Conservation (phyloP, 2,113 vertebrate species). For the Monopterus albus region DNA sequence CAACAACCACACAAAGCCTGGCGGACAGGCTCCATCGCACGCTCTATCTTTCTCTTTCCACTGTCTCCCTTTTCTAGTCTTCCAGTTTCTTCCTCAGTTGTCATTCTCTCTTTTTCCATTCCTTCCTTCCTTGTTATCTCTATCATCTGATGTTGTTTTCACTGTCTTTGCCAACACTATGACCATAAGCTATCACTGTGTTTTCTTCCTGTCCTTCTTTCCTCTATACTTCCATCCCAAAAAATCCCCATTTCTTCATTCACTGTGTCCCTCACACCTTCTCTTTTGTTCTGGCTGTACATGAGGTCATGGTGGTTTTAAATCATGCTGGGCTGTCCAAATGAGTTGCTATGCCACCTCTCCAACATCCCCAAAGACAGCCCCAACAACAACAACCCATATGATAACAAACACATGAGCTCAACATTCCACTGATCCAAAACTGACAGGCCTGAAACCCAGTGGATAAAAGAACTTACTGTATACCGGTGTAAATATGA, state of each 20-base stretch:
- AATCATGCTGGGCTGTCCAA: slow-evolving; percentile 6
- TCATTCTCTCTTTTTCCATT: slow-evolving; percentile 1
- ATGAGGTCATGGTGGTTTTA: slow-evolving; percentile 23
- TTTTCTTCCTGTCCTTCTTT: background rate
- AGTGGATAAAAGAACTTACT: background rate
- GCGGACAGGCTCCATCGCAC: slow-evolving; percentile 74
- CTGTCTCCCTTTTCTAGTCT: slow-evolving; percentile 37
- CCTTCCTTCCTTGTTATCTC: slow-evolving; percentile 28
- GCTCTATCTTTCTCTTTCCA: slow-evolving; percentile 51
- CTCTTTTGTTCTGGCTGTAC: slow-evolving; percentile 1
- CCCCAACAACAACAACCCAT: background rate
- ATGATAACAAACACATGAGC: background rate
- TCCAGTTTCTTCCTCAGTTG: background rate
- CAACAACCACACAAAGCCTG: slow-evolving; percentile 76
- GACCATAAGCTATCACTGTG: background rate
- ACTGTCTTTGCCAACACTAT: background rate
- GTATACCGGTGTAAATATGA: background rate
- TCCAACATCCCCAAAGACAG: background rate
- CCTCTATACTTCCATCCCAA: background rate
- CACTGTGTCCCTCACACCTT: background rate
- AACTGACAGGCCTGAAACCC: background rate
- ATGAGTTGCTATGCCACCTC: slow-evolving; percentile 28
- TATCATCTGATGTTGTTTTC: slow-evolving; percentile 34
- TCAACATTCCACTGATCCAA: background rate
- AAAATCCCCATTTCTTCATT: background rate